Conservation (phyloP, 1,140 invertebrate species). For the Vanessa tameamea region DNA sequence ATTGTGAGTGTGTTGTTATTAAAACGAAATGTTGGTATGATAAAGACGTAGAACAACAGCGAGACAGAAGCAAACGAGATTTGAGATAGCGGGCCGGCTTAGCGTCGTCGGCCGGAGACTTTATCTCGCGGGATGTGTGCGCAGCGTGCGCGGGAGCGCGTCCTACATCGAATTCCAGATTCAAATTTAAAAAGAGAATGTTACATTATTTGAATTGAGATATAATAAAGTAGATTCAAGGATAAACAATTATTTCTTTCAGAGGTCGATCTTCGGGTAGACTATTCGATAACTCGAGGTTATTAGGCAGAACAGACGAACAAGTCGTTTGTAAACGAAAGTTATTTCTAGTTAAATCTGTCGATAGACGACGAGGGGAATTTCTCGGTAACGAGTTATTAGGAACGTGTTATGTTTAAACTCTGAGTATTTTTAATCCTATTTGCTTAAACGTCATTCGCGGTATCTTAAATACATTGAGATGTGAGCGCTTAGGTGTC, state of each 20-base stretch:
- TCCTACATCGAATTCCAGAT: conserved; percentile 18
- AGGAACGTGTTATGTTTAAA: no score
- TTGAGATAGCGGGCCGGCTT: conserved; percentile 51
- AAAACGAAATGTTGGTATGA: conserved; percentile 55
- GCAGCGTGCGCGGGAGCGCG: conserved; percentile 15
- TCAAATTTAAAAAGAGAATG: conserved; percentile 17
- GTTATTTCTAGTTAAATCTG: no score
- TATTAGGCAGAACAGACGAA: no score
- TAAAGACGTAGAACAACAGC: conserved; percentile 63
- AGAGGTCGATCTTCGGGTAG: no score
- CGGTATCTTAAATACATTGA: no score
- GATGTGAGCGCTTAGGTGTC: no score
- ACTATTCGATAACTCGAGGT: no score
- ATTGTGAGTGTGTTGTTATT: conserved; percentile 55
- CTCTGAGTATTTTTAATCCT: no score
- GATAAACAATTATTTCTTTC: background rate
- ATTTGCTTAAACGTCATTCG: no score
- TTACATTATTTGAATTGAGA: background rate
- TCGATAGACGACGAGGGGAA: no score
- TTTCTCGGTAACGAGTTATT: no score
- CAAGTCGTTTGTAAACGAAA: no score
- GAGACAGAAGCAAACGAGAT: conserved; percentile 57
- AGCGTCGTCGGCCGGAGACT: conserved; percentile 36
- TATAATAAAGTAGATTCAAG: background rate
- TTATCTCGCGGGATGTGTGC: conserved; percentile 32